Percentiles rank a stretch among this genome's conserved stretches.
These are phyloP conservation scores for Poeciliopsis gracilis DNA, from an alignment of 2,797 vertebrate genomes.

Conservation along the genomic window DNA sequence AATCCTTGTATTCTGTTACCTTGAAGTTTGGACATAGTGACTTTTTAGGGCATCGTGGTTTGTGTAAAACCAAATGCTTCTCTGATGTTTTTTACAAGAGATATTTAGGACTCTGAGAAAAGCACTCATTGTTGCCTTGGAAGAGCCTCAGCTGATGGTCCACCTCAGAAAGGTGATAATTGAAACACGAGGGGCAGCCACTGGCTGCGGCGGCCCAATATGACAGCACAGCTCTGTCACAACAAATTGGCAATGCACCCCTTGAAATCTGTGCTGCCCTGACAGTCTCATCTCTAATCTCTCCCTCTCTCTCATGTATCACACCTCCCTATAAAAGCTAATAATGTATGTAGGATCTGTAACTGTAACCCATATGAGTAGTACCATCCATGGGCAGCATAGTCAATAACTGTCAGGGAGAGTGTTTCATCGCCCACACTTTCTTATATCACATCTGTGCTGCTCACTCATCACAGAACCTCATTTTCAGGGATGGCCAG, in stretches of 20 bases:
- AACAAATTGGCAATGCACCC: slow-evolving; percentile 11
- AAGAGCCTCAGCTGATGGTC: slow-evolving; percentile 12
- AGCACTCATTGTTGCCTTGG: slow-evolving; percentile 10
- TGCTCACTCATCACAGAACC: slow-evolving; percentile 35
- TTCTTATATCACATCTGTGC: slow-evolving; percentile 51
- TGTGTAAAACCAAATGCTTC: slow-evolving; percentile 11
- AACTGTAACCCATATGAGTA: slow-evolving; percentile 42
- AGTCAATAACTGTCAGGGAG: slow-evolving; percentile 53
- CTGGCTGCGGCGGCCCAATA: slow-evolving; percentile 23
- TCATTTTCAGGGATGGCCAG: slow-evolving; percentile 2
- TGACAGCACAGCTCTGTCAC: slow-evolving; percentile 24
- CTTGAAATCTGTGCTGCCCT: slow-evolving; percentile 9
- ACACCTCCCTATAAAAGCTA: slow-evolving; percentile 29
- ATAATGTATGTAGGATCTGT: slow-evolving; percentile 59
- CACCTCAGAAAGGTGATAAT: slow-evolving; percentile 39
- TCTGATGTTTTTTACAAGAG: slow-evolving; percentile 27
- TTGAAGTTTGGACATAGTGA: background rate
- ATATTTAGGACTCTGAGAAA: slow-evolving; percentile 19
- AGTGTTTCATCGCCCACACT: slow-evolving; percentile 48
- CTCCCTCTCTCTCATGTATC: slow-evolving; percentile 28
- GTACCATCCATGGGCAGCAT: slow-evolving; percentile 38
- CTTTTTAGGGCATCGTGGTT: background rate
- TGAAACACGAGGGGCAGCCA: slow-evolving; percentile 40
- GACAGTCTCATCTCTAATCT: slow-evolving; percentile 20
- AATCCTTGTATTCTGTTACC: background rate